Base-by-base conservation (phyloP, 1,140 invertebrate genomes). In the Dinoponera quadriceps region DNA sequence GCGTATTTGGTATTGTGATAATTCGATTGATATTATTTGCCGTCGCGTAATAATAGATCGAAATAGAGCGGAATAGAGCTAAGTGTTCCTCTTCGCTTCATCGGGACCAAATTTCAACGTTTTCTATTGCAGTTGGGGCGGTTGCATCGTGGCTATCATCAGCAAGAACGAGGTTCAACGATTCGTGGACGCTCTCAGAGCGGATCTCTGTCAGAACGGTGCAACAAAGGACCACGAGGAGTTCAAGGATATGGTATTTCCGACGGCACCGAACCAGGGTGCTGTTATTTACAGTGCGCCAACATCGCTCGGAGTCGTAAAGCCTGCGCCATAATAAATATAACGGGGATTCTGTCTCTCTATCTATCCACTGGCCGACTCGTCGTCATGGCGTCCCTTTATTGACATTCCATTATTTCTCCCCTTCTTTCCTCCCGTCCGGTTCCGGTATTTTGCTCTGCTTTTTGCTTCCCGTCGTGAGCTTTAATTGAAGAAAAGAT, bases 91-190 rank as follows among this genome's bases (percentile, higher is more conserved):
- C 5, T 33, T 33, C 29, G 29, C 29, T 33, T 9, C 38, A 44
- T 44, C 38, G 38, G 4, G 38, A 44, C 38, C 11, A 9, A 44
- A 44, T 11, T 11, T 1, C 38, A 11, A 11, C 38, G 38, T 9
- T 63, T 13, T 14, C 25, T 51, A 16, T 57, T 93, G 14, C 89
- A 98, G 98, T 25, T 99, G 99, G 99, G 99, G 99, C 25, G 99
- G 99, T 2, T 99, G 98, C 94, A 96, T 97, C 78, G 98, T 99
- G 18, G 98, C 98, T 25, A 94, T 99, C 84, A 96, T 97, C 77
- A 95, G 96, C 0, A 94, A 95, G 63, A 95, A 96, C 33, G 95
- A 96, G 62, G 95, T 97, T 1, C 93, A 95, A 2, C 90, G 95
- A 62, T 98, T 98, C 91, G 95, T 99, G 1, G 92, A 96, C 14